Base-by-base conservation (phyloP, 2,888 invertebrate species). In the Melanostoma mellinum region DNA sequence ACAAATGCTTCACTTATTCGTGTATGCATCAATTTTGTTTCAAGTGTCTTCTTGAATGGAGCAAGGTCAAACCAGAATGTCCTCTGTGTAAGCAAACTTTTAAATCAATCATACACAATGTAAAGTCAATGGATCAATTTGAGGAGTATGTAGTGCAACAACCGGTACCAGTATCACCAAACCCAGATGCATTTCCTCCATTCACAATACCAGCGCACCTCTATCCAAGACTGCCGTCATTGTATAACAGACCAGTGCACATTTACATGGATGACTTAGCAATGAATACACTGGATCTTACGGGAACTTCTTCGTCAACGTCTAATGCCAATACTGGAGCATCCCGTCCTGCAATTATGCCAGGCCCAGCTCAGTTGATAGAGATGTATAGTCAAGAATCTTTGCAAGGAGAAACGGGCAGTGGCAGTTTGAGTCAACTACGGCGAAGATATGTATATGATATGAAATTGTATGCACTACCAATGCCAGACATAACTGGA, bases 11-110 rank as follows among this genome's bases (percentile, higher is more conserved):
- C 90, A 97, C 98, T 0, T 96, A 98, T 90, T 96, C 96, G 61
- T 99, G 98, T 90, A 94, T 96, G 90, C 98, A 99, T 91, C 95
- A 96, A 89, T 99, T 98, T 90, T 99, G 98, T 90, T 98, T 98
- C 89, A 95, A 95, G 86, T 99, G 98, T 89, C 93, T 99, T 38
- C 91, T 97, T 80, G 96, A 97, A 89, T 99, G 98, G 98, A 97
- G 98, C 72, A 97, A 97, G 93, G 96, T 98, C 9, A 98, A 98
- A 92, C 94, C 97, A 0, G 97, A 96, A 89, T 98, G 98, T 90
- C 99, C 99, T 0, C 92, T 99, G 0, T 99, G 99, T 91, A 98
- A 99, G 89, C 96, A 97, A 89, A 93, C 94, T 3, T 98, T 98
- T 90, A 96, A 95, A 87, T 95, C 96, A 5, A 98, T 98, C 75